Percentiles rank a stretch among this genome's conserved stretches.
Evolutionary conservation across 2,888 invertebrate species (phyloP).

Genomic region (Eilema sororculum): DNA sequence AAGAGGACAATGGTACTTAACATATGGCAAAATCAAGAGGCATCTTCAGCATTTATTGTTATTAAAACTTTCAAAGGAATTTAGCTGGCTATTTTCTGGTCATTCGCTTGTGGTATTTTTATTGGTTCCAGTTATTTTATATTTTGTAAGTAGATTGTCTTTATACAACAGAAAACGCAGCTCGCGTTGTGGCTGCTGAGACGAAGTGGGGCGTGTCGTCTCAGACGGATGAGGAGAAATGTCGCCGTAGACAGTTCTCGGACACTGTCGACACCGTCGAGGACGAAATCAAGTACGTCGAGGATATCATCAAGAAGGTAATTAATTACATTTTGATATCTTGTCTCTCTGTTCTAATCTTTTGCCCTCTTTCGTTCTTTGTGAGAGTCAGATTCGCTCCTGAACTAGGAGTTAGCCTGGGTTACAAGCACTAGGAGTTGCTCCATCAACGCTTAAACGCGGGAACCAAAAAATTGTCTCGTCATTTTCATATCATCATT

Average conservation of each 20-base stretch:
- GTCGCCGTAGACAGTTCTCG: slow-evolving; percentile 6
- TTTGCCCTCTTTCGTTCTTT: too few species aligned
- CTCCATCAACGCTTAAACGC: too few species aligned
- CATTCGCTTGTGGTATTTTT: not conserved
- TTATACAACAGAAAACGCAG: not conserved
- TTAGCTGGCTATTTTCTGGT: not conserved
- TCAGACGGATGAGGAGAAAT: slow-evolving; percentile 24
- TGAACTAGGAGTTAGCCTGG: too few species aligned
- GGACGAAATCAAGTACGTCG: slow-evolving; percentile 1
- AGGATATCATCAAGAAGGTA: slow-evolving; percentile 10
- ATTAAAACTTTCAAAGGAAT: not conserved
- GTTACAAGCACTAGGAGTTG: too few species aligned
- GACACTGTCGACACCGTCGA: slow-evolving; percentile 1
- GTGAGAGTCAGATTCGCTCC: too few species aligned
- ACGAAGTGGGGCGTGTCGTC: not conserved
- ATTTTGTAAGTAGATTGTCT: not conserved
- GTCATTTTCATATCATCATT: too few species aligned
- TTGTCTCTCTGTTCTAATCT: too few species aligned
- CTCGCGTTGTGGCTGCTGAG: not conserved
- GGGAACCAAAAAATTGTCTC: too few species aligned
- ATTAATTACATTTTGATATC: not conserved
- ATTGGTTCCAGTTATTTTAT: not conserved
- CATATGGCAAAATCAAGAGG: not conserved
- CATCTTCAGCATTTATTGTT: not conserved
- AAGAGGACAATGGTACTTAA: slow-evolving; percentile 27